A percentile compares a stretch with the other conserved stretches of the same genome.
phyloP scores from a whole-genome alignment of 2,797 vertebrate species.

The Tapera naevia region DNA sequence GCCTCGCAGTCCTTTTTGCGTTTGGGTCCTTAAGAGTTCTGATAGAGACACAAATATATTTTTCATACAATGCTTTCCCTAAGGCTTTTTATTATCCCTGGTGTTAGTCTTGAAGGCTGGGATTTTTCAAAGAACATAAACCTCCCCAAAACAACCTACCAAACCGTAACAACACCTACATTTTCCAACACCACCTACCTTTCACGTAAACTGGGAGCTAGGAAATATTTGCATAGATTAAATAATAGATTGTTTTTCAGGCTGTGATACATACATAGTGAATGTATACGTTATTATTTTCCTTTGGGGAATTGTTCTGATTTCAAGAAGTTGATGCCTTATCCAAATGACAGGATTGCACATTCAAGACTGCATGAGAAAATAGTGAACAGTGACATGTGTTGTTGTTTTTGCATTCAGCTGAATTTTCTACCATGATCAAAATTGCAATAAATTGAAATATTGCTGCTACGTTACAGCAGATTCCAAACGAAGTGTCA shows the following conservation, averaged over 20 bases:
- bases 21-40: not conserved
- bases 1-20: not conserved
- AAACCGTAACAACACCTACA: not conserved
- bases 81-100: not conserved
- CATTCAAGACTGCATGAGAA: not conserved
- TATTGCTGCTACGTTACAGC: not conserved
- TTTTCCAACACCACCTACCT: not conserved
- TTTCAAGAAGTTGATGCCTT: not conserved
- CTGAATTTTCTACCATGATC: not conserved
- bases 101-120: not conserved
- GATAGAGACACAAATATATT: not conserved
- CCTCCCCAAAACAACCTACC: not conserved
- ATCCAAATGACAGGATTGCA: not conserved
- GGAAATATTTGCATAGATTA: not conserved
- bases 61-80: not conserved
- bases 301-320: not conserved
- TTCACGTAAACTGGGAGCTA: not conserved
- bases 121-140: not conserved
- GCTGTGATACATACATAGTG: not conserved
- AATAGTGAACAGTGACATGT: not conserved
- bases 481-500: not conserved
- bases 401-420: slow-evolving; percentile 15
- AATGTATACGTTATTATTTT: not conserved
- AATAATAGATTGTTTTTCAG: not conserved
- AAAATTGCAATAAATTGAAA: slow-evolving; percentile 30